Evolutionary conservation across 2,113 vertebrate species (phyloP), one percentile per base, ranked within the genome.

Genomic region (Lepus americanus): DNA sequence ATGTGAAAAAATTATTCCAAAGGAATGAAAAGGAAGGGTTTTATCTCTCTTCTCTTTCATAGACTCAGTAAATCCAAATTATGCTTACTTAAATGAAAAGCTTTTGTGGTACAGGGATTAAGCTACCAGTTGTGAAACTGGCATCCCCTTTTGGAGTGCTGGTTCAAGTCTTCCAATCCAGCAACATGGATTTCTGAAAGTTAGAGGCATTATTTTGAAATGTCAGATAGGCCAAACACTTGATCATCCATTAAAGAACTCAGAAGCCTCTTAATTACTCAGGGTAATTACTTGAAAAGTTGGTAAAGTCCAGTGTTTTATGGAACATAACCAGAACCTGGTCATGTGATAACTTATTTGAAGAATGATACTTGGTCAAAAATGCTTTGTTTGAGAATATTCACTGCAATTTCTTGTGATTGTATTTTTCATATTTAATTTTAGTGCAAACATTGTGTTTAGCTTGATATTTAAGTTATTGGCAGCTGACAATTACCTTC

Each of bases 291-390:
- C 53, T 29, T 7, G 0, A n/a, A 91, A 90, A 92, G 51, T 97
- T 76, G 64, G 79, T 85, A 95, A 98, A 97, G 89, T 95, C 96
- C 89, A 98, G 31, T 69, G 66, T 87, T 66, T 73, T 89, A 82
- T 89, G 59, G 85, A 79, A 84, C 92, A 49, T 55, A 81, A 92
- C 14, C 22, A 80, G 89, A 67, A 69, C 33, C 72, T 44, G 59
- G 66, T 86, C 88, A 63, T 82, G 27, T 96, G 74, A 92, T 9
- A 94, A 31, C n/a, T 96, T 89, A 83, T 55, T 64, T 76, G 80
- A 96, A 87, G 7, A 78, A 31, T 94, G 25, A n/a, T 51, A 79
- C 92, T 92, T 94, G 61, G 27, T 73, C 19, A 96, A 96, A 80
- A 93, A 89, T 1, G 67, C 20, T 6, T 7, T 78, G 31, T 85